phyloP scores from a whole-genome alignment of 2,888 invertebrate genomes.

The Melipona beecheii region DNA sequence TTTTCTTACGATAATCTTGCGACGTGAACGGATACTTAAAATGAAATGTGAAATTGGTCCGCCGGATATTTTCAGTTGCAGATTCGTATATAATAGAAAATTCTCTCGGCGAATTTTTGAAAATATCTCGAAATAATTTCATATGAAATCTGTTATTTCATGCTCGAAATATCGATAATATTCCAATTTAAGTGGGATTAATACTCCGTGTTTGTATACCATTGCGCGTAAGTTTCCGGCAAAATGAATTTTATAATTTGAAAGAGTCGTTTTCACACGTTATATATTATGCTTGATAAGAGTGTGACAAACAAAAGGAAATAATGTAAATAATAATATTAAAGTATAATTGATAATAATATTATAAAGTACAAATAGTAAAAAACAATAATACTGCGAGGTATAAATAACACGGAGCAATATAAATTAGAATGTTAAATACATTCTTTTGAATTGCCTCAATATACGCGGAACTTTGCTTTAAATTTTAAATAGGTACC shows the following conservation, averaged over 20 bases:
- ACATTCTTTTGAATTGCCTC: too few relatives aligned
- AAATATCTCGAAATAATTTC: neutral
- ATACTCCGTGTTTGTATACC: neutral
- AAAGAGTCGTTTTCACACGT: too few relatives aligned
- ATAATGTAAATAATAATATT: too few relatives aligned
- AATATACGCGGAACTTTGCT: too few relatives aligned
- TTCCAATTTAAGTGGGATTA: neutral
- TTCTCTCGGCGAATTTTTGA: neutral
- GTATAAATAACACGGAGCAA: too few relatives aligned
- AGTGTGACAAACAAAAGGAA: too few relatives aligned
- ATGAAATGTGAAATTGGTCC: neutral
- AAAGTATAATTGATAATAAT: too few relatives aligned
- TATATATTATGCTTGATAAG: too few relatives aligned
- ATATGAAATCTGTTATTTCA: neutral
- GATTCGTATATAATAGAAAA: neutral
- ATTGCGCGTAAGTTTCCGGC: neutral
- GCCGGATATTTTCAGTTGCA: neutral
- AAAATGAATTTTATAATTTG: neutral
- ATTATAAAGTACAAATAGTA: too few relatives aligned
- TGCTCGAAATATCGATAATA: neutral
- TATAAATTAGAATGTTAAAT: too few relatives aligned
- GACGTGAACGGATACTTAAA: neutral
- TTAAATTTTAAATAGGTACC: too few relatives aligned
- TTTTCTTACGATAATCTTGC: neutral
- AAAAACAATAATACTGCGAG: too few relatives aligned